Conservation (phyloP, 2,113 vertebrate species). For the Colossoma macropomum region DNA sequence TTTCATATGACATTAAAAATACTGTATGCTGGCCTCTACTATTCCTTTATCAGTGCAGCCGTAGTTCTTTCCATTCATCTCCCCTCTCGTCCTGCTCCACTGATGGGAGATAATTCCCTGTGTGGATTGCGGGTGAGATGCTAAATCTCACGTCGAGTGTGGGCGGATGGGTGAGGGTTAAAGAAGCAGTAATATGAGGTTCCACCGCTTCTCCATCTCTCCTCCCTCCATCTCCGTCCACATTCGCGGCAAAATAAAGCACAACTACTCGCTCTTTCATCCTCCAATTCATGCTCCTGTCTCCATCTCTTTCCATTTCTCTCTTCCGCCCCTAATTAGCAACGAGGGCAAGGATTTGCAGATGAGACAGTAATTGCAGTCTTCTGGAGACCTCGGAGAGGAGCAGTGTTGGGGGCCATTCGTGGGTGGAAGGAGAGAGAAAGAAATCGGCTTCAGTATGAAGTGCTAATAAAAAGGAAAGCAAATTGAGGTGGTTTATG, state of each 20-base stretch:
- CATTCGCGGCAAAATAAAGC: background rate
- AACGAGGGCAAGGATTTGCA: background rate
- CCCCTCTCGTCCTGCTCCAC: too few species aligned
- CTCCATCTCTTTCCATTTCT: background rate
- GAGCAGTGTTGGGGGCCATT: conserved; percentile 2
- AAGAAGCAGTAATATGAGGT: background rate
- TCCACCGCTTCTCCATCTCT: background rate
- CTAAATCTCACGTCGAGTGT: background rate
- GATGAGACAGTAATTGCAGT: conserved; percentile 8
- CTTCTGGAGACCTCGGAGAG: background rate
- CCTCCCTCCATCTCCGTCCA: background rate
- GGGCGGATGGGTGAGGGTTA: background rate
- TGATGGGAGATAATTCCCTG: background rate
- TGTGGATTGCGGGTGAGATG: background rate
- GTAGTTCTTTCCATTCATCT: too few species aligned
- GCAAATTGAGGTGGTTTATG: background rate
- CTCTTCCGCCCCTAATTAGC: conserved; percentile 7
- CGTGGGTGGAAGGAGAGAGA: background rate
- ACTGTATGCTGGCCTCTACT: too few species aligned
- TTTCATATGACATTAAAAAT: too few species aligned
- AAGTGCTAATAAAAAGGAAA: background rate
- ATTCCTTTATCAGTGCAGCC: too few species aligned
- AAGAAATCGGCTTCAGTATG: background rate
- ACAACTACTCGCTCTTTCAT: background rate
- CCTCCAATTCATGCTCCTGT: background rate